phyloP scores from a whole-genome alignment of 2,113 vertebrate genomes.

The Paradisaea rubra region DNA sequence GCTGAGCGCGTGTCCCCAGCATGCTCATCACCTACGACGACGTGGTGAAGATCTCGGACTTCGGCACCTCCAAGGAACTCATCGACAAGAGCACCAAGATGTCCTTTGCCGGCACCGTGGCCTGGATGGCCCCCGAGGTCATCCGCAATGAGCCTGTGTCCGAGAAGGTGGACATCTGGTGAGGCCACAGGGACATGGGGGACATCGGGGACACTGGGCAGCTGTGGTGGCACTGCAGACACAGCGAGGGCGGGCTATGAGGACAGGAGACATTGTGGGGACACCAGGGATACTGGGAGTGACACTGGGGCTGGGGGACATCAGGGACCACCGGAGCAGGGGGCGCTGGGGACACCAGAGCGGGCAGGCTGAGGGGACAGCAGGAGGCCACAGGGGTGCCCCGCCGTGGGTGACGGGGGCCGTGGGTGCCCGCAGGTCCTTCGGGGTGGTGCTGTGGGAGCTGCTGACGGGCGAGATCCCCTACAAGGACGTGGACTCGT shows the following conservation, averaged over 20 bases:
- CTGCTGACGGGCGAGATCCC: constrained; percentile 95
- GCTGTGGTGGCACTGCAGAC: background rate
- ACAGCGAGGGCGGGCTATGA: fast-evolving
- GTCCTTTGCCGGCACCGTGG: constrained; percentile 97
- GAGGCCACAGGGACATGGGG: constrained; percentile 16
- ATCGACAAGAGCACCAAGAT: constrained; percentile 99
- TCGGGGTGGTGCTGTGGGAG: constrained; percentile 97
- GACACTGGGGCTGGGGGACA: background rate
- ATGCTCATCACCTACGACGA: constrained; percentile 98
- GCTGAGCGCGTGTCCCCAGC: constrained; percentile 68
- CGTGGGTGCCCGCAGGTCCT: constrained; percentile 77
- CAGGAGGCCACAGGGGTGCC: background rate
- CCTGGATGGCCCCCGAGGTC: constrained; percentile 98
- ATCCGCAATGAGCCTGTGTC: constrained; percentile 97
- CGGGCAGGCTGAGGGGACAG: fast-evolving
- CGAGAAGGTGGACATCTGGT: constrained; percentile 99
- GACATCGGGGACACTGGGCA: fast-evolving
- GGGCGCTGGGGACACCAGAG: background rate
- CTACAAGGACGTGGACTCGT: constrained; percentile 97
- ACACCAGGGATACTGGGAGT: background rate
- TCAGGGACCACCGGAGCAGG: fast-evolving
- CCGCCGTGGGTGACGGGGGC: fast-evolving
- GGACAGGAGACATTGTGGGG: background rate
- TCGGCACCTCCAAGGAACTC: constrained; percentile 96
- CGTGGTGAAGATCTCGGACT: constrained; percentile 98